Evolutionary conservation across 2,113 vertebrate species (phyloP).

Genomic region (Sebastes fasciatus): DNA sequence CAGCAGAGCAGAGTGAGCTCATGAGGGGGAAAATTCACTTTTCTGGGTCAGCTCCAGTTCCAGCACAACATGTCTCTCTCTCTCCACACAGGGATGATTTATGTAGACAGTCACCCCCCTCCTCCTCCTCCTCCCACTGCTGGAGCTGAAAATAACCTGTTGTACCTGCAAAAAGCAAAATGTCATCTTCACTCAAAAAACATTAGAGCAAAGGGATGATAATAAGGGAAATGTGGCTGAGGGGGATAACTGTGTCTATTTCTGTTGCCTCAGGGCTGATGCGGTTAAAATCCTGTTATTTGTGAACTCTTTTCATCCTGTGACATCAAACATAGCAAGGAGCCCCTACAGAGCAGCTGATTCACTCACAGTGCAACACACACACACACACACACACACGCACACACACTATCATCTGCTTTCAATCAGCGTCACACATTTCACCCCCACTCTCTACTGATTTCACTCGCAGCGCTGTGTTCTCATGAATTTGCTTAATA

Average conservation of each 20-base stretch:
- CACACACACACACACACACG: not conserved
- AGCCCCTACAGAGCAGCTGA: slow-evolving; percentile 33
- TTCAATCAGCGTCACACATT: slow-evolving; percentile 50
- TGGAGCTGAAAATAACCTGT: slow-evolving; percentile 50
- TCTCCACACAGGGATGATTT: slow-evolving; percentile 59
- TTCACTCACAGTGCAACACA: slow-evolving; percentile 11
- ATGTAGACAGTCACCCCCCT: slow-evolving; percentile 44
- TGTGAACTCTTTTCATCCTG: slow-evolving; percentile 47
- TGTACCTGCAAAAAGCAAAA: slow-evolving; percentile 63
- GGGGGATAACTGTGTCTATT: slow-evolving; percentile 8
- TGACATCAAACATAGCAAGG: slow-evolving; percentile 51
- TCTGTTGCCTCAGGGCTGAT: slow-evolving; percentile 31
- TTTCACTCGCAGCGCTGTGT: not conserved
- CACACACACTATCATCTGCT: slow-evolving; percentile 33
- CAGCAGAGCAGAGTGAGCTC: slow-evolving; percentile 54
- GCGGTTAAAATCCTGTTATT: slow-evolving; percentile 48
- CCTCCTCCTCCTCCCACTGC: slow-evolving; percentile 1
- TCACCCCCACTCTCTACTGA: slow-evolving; percentile 1
- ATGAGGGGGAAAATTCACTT: slow-evolving; percentile 46
- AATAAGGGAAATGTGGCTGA: slow-evolving; percentile 28
- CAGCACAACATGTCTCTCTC: slow-evolving; percentile 49
- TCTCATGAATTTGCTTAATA: slow-evolving; percentile 39
- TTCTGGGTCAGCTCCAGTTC: slow-evolving; percentile 75
- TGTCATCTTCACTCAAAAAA: slow-evolving; percentile 14
- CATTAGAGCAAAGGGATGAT: not conserved